Percentiles rank a stretch among this genome's conserved stretches.
These are phyloP conservation scores for Solen grandis DNA, from an alignment of 1,140 invertebrate species.

Conservation along the genomic window DNA sequence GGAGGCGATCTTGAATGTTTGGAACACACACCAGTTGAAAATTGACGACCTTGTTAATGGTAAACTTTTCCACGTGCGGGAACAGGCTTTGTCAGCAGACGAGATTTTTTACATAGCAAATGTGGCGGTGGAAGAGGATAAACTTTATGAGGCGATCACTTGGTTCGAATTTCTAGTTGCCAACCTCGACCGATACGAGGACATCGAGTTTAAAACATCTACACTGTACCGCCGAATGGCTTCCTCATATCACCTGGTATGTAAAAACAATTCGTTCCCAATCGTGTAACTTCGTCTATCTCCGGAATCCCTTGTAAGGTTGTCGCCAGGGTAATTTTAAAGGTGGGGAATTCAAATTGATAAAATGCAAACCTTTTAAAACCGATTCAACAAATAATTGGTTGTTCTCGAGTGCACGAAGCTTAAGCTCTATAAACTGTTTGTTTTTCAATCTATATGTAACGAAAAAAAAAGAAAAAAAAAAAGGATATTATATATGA, in stretches of 20 bases:
- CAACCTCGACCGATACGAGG: neutral
- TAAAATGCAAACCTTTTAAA: too few species aligned
- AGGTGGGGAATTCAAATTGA: neutral
- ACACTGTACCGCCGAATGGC: conserved; percentile 25
- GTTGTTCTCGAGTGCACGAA: too few species aligned
- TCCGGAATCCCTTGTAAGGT: too few species aligned
- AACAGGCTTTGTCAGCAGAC: conserved; percentile 11
- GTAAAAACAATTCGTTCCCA: too few species aligned
- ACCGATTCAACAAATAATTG: too few species aligned
- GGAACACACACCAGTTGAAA: conserved; percentile 41
- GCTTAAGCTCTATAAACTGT: too few species aligned
- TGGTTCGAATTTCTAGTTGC: conserved; percentile 45
- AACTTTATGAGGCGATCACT: conserved; percentile 42
- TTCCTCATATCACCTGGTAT: conserved; percentile 18
- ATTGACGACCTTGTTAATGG: conserved; percentile 20
- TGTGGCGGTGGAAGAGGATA: conserved; percentile 23
- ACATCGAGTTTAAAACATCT: conserved; percentile 23
- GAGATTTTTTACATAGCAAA: conserved; percentile 45
- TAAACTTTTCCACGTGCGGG: neutral
- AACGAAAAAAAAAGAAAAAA: too few species aligned
- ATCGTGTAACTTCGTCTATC: too few species aligned
- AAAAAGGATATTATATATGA: too few species aligned
- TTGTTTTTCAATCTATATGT: too few species aligned
- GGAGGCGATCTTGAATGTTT: conserved; percentile 34
- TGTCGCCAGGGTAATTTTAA: too few species aligned